Percentiles rank a stretch among this genome's conserved stretches.
phyloP scores from a whole-genome alignment of 1,140 invertebrate species.

The Drosophila prosaltans region DNA sequence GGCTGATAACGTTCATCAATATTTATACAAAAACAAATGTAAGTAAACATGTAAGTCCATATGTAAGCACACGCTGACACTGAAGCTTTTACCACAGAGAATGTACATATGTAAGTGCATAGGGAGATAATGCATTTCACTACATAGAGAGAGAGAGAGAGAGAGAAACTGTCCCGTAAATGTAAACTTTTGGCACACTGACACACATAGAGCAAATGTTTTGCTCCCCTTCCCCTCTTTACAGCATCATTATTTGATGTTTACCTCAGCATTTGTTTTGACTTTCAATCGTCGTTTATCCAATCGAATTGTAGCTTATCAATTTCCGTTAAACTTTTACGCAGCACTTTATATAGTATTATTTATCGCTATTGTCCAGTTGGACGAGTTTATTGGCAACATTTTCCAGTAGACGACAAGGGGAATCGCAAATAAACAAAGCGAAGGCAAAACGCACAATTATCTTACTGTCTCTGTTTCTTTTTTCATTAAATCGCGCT shows the following conservation, averaged over 20 bases:
- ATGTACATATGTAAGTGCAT: not conserved
- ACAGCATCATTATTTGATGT: constrained; percentile 38
- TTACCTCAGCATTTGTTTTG: constrained; percentile 50
- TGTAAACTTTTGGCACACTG: constrained; percentile 67
- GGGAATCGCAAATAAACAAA: not conserved
- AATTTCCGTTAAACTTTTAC: constrained; percentile 60
- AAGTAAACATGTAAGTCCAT: constrained; percentile 1
- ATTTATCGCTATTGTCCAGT: constrained; percentile 52
- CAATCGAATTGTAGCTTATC: constrained; percentile 33
- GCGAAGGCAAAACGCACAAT: constrained; percentile 9
- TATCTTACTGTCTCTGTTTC: constrained; percentile 15
- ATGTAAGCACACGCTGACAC: constrained; percentile 39
- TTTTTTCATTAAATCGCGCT: constrained; percentile 19
- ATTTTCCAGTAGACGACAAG: constrained; percentile 31
- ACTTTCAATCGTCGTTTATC: constrained; percentile 44
- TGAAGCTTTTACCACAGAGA: constrained; percentile 36
- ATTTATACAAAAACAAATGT: constrained; percentile 50
- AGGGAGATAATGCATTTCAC: not conserved
- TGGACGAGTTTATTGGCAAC: constrained; percentile 26
- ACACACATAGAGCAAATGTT: constrained; percentile 48
- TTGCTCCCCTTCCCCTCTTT: constrained; percentile 7
- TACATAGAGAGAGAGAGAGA: not conserved
- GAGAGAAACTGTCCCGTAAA: constrained; percentile 17
- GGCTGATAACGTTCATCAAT: constrained; percentile 51
- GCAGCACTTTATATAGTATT: constrained; percentile 43